Conservation (phyloP, 1,140 invertebrate species). For the Zophobas atratus region DNA sequence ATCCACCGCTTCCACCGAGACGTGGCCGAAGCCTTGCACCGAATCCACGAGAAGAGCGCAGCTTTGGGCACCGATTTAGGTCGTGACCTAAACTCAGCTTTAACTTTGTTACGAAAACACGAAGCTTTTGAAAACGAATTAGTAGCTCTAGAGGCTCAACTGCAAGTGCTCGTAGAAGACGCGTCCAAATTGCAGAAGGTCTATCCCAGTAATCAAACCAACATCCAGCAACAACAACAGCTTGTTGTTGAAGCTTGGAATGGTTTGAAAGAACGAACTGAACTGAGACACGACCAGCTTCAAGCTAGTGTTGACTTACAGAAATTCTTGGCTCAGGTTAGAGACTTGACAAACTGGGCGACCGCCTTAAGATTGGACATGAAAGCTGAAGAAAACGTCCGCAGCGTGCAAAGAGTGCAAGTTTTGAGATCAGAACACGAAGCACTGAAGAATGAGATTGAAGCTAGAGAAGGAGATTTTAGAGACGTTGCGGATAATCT, state of each 20-base stretch:
- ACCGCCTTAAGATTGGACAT: conserved; percentile 85
- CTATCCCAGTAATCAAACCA: conserved; percentile 93
- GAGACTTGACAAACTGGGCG: conserved; percentile 93
- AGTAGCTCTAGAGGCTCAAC: conserved; percentile 92
- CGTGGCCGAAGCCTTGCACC: conserved; percentile 91
- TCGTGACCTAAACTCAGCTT: conserved; percentile 89
- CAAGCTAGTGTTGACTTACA: conserved; percentile 92
- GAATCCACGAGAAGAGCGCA: conserved; percentile 91
- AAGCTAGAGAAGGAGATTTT: conserved; percentile 93
- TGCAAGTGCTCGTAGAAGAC: conserved; percentile 94
- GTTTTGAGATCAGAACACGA: conserved; percentile 92
- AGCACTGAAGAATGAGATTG: conserved; percentile 93
- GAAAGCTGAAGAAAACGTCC: conserved; percentile 85
- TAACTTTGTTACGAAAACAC: conserved; percentile 88
- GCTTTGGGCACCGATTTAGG: conserved; percentile 89
- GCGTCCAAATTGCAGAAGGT: conserved; percentile 87
- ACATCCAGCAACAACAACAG: conserved; percentile 79
- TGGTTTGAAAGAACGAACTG: conserved; percentile 85
- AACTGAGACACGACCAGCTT: conserved; percentile 84
- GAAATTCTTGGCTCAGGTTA: conserved; percentile 84
- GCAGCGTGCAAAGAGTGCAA: conserved; percentile 91
- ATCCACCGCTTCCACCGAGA: conserved; percentile 98
- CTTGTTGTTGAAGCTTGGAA: conserved; percentile 92
- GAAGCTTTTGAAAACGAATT: conserved; percentile 97
- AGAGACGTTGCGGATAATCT: conserved; percentile 84